Percentiles rank a stretch among this genome's conserved stretches.
Evolutionary conservation across 2,888 invertebrate genomes (phyloP).

Genomic region (Drosophila paracracens): DNA sequence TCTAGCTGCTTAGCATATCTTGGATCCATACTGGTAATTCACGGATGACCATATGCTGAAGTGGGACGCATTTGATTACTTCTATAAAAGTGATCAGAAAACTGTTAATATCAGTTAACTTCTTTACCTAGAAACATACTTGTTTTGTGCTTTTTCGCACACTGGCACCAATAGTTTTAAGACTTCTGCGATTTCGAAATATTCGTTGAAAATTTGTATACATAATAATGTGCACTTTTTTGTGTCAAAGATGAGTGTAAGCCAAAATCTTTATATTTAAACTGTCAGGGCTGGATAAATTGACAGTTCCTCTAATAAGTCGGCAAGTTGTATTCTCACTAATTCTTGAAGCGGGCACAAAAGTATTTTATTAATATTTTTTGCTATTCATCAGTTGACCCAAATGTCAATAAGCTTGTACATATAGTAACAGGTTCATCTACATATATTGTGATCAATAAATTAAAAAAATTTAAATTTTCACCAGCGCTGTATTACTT

Average conservation of each 20-base stretch:
- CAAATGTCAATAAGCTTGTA: too few species aligned
- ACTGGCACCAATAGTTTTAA: not conserved
- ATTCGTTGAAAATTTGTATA: not conserved
- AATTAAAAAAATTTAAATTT: too few species aligned
- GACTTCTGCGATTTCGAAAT: not conserved
- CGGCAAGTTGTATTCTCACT: not conserved
- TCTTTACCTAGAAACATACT: not conserved
- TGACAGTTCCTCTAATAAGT: not conserved
- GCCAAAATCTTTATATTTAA: not conserved
- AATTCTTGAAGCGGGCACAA: not conserved
- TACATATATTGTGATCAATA: too few species aligned
- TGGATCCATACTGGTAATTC: conserved; percentile 34
- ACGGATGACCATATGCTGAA: conserved; percentile 24
- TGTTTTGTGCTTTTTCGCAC: not conserved
- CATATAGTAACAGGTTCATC: too few species aligned
- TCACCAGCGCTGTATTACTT: too few species aligned
- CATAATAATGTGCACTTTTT: not conserved
- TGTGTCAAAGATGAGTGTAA: not conserved
- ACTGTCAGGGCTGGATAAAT: not conserved
- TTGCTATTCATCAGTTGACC: not conserved
- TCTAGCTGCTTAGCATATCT: conserved; percentile 36
- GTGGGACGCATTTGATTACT: not conserved
- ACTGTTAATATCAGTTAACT: not conserved
- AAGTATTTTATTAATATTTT: not conserved
- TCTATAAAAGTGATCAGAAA: not conserved